Evolutionary conservation across 2,888 invertebrate genomes (phyloP).

Genomic region (Cyclophora albipunctata): DNA sequence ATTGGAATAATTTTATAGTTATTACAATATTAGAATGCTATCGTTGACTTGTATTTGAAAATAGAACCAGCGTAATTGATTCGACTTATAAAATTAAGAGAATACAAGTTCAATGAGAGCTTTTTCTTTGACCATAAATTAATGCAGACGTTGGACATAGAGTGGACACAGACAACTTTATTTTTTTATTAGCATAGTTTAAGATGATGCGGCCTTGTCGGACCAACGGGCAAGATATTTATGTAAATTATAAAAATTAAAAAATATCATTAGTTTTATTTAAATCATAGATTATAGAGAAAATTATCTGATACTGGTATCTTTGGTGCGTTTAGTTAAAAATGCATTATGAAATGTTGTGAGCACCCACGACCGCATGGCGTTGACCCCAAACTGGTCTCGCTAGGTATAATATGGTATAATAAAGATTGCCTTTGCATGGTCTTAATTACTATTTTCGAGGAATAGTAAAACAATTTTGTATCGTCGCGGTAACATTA

Average conservation of each 20-base stretch:
- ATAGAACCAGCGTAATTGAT: slow-evolving; percentile 19
- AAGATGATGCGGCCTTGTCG: slow-evolving; percentile 7
- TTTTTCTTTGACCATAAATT: no score
- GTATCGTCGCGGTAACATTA: slow-evolving; percentile 18
- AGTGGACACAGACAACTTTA: no score
- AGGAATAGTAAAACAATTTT: slow-evolving; percentile 33
- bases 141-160: no score
- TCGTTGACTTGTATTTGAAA: slow-evolving; percentile 27
- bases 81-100: slow-evolving; percentile 5
- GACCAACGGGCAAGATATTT: slow-evolving; percentile 6
- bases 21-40: slow-evolving; percentile 63
- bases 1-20: slow-evolving; percentile 72
- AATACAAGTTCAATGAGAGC: not conserved
- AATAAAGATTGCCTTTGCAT: slow-evolving; percentile 44
- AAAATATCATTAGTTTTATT: slow-evolving; percentile 18
- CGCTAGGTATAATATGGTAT: slow-evolving; percentile 32
- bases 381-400: slow-evolving; percentile 28
- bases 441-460: slow-evolving; percentile 54
- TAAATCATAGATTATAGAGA: slow-evolving; percentile 15
- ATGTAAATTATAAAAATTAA: slow-evolving; percentile 10
- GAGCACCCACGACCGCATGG: slow-evolving; percentile 16
- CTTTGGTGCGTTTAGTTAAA: slow-evolving; percentile 23
- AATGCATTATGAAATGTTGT: slow-evolving; percentile 28
- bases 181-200: no score
- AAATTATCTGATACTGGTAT: slow-evolving; percentile 17